Conservation (phyloP, 2,797 vertebrate genomes). For the Diplodus puntazzo region DNA sequence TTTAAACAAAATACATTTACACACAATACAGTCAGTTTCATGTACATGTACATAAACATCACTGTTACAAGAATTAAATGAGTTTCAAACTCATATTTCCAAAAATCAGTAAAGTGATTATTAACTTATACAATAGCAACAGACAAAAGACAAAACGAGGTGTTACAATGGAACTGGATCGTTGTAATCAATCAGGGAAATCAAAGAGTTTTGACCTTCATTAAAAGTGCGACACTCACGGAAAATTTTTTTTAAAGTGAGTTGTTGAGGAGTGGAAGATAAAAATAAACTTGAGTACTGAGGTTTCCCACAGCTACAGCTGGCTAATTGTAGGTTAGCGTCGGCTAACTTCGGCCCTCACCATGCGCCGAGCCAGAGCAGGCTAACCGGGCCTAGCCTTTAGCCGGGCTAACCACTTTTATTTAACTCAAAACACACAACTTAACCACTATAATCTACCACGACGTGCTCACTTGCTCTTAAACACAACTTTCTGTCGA, state of each 20-base stretch:
- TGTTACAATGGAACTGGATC: background rate
- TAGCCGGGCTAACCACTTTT: no score
- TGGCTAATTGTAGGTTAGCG: constrained; percentile 57
- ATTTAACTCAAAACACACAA: no score
- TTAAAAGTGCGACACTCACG: background rate
- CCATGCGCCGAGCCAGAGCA: constrained; percentile 67
- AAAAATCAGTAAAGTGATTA: background rate
- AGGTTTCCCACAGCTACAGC: background rate
- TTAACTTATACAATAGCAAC: background rate
- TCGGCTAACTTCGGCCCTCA: constrained; percentile 59
- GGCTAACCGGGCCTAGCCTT: constrained; percentile 12
- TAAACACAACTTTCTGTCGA: accelerated
- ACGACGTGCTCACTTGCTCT: accelerated
- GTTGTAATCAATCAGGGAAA: background rate
- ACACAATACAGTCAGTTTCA: background rate
- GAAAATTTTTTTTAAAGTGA: accelerated
- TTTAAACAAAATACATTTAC: background rate
- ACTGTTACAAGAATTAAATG: background rate
- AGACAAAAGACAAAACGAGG: constrained; percentile 46
- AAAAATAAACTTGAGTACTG: accelerated
- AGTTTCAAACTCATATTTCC: no score
- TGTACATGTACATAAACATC: no score
- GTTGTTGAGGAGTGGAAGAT: accelerated
- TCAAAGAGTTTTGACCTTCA: accelerated
- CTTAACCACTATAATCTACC: accelerated